These are phyloP conservation scores for Antechinus flavipes DNA, from an alignment of 2,113 vertebrate genomes.

Conservation along the genomic window DNA sequence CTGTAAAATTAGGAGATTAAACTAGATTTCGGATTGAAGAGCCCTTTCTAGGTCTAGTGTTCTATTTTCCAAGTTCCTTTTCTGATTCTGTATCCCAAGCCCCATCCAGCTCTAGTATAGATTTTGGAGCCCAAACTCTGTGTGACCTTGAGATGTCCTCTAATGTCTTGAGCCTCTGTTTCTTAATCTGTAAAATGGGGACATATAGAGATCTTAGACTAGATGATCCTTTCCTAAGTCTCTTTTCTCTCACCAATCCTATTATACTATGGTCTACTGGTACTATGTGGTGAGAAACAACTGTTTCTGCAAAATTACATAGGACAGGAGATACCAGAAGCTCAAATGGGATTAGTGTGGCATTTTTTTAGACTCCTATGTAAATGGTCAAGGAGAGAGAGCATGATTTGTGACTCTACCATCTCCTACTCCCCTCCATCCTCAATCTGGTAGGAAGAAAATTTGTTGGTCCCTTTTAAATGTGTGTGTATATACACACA, in stretches of 20 bases:
- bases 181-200: background rate
- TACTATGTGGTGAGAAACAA: background rate
- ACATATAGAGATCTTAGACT: background rate
- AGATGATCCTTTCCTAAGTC: background rate
- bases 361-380: background rate
- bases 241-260: background rate
- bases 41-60: background rate
- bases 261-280: background rate
- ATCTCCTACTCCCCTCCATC: background rate
- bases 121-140: background rate
- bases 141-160: background rate
- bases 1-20: background rate
- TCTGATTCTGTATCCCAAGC: background rate
- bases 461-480: no score
- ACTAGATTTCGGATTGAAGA: background rate
- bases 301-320: background rate
- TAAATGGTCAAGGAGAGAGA: background rate
- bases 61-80: background rate
- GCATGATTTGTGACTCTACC: background rate
- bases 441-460: background rate
- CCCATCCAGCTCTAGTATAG: background rate
- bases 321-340: background rate
- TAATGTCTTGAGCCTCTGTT: background rate
- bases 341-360: background rate
- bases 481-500: no score